Percentiles rank a stretch among this genome's conserved stretches.
Conservation (phyloP, 2,888 invertebrate species). For the Myathropa florea region DNA sequence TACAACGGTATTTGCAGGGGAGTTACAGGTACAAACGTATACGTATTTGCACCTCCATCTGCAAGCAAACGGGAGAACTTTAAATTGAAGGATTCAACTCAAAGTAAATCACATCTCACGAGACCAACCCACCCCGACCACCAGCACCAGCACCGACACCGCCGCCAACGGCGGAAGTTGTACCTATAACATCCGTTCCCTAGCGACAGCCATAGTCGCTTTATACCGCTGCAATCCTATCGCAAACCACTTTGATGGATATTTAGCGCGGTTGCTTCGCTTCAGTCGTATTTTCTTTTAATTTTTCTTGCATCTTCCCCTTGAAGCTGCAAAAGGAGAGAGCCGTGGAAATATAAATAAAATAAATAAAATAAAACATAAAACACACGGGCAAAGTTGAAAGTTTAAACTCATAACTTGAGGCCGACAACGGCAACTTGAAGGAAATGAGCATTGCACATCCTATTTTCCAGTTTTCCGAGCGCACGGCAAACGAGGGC, state of each 20-base stretch:
- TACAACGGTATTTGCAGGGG: neutral
- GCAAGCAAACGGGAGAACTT: conserved; percentile 42
- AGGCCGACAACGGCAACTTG: conserved; percentile 62
- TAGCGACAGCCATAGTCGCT: conserved; percentile 57
- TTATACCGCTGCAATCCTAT: conserved; percentile 52
- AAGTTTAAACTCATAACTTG: conserved; percentile 70
- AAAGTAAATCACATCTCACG: conserved; percentile 69
- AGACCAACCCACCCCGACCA: conserved; percentile 37
- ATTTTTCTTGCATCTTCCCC: conserved; percentile 14
- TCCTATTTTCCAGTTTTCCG: conserved; percentile 40
- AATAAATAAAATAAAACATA: conserved; percentile 62
- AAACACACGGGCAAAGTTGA: conserved; percentile 51
- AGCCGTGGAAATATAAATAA: conserved; percentile 53
- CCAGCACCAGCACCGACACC: neutral
- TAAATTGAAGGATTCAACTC: conserved; percentile 66
- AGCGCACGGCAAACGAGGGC: neutral
- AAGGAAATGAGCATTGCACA: conserved; percentile 70
- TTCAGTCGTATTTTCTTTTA: neutral
- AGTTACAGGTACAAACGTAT: neutral
- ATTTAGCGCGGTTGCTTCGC: conserved; percentile 57
- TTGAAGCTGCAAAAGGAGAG: conserved; percentile 40
- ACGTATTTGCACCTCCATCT: conserved; percentile 43
- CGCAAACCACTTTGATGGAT: conserved; percentile 68
- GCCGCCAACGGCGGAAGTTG: conserved; percentile 31
- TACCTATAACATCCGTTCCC: conserved; percentile 66